Base-by-base conservation (phyloP, 2,113 vertebrate species). In the Himantopus leucocephalus region DNA sequence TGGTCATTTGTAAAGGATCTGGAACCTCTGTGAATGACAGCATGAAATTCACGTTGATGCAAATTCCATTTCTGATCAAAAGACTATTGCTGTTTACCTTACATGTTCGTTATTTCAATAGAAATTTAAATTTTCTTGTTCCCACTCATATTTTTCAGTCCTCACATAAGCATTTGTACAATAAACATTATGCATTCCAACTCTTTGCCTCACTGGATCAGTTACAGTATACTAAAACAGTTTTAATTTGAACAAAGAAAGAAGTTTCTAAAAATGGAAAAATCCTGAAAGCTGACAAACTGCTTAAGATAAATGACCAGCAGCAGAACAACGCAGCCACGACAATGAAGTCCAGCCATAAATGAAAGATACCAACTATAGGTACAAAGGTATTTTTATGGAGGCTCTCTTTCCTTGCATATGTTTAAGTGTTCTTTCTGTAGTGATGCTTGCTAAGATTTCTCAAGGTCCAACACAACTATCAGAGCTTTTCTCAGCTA, bases 381-480 rank as follows among this genome's bases (percentile, higher is more conserved):
- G 39, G 66, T 45, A 74, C 39, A 84, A 92, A 75, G 63, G 55
- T 67, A 85, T 84, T 92, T 93, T 94, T 82, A 56, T 30, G 84
- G 66, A 96, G 84, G 82, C 55, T 79, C 60, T 85, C 78, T 22
- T 90, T 59, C 53, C 58, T 85, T 96, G 63, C 41, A 52, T 73
- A 58, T 63, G 24, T 63, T 90, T 75, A 45, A 16, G 0, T 63
- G 68, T 34, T 78, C 66, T 59, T 92, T 81, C 47, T 75, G 32
- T 48, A 79, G 27, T 22, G 77, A 86, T 76, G 68, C 88, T 96
- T 80, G 78, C 45, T 78, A 92, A 83, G 53, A 71, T 53, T 85
- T 95, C 86, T 97, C 77, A 95, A 73, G 43, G 81, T 77, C 74
- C 72, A 86, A 93, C 45, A 62, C 70, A 80, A 64, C 80, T 76